A percentile compares a stretch with the other conserved stretches of the same genome.
These are phyloP conservation scores for Zaprionus lachaisei DNA, from an alignment of 1,140 invertebrate genomes.

Conservation along the genomic window DNA sequence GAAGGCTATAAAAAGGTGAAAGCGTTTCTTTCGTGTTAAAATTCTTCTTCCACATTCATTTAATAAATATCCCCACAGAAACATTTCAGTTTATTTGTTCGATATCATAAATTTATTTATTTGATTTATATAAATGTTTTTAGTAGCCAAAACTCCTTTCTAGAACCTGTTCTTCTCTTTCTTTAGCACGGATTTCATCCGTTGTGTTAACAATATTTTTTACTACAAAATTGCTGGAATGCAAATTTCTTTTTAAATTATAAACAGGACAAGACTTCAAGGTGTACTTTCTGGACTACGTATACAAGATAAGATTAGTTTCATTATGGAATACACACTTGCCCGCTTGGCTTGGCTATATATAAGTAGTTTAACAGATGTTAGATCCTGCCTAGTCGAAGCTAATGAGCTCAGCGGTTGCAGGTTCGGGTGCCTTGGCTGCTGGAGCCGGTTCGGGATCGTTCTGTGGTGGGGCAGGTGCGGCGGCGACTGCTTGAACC, in stretches of 20 bases:
- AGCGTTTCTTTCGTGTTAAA: too few species aligned
- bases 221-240: background rate
- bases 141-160: slow-evolving; percentile 15
- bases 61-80: too few species aligned
- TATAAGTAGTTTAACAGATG: slow-evolving; percentile 10
- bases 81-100: slow-evolving; percentile 4
- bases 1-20: too few species aligned
- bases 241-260: background rate
- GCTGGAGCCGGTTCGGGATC: slow-evolving; percentile 67
- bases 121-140: slow-evolving; percentile 17
- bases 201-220: background rate
- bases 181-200: background rate
- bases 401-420: slow-evolving; percentile 89
- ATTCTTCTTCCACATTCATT: too few species aligned
- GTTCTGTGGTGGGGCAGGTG: slow-evolving; percentile 84
- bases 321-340: slow-evolving; percentile 31
- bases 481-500: slow-evolving; percentile 66
- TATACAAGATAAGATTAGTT: slow-evolving; percentile 15
- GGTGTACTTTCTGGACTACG: slow-evolving; percentile 7
- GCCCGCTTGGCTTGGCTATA: background rate
- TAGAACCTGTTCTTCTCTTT: background rate
- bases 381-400: slow-evolving; percentile 86
- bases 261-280: background rate
- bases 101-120: slow-evolving; percentile 35
- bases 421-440: slow-evolving; percentile 84